Evolutionary conservation across 2,113 vertebrate species (phyloP).

Genomic region (Catagonus wagneri): DNA sequence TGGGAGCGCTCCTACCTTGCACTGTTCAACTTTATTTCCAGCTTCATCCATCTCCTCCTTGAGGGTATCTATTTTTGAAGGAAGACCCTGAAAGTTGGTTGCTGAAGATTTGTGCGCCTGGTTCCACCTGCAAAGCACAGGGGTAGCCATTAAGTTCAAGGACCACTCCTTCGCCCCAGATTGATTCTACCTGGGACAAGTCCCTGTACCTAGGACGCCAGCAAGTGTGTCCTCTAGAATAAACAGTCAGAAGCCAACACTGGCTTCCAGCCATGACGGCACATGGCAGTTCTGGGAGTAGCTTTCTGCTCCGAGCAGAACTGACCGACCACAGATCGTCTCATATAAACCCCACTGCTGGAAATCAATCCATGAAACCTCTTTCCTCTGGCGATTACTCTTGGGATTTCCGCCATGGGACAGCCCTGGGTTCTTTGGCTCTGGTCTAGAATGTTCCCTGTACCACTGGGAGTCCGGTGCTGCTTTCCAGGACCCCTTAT

Average conservation of each 20-base stretch:
- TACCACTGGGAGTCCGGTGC: neutral
- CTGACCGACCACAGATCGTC: too few species aligned
- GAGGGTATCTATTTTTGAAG: conserved; percentile 97
- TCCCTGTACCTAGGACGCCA: neutral
- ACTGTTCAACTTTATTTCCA: conserved; percentile 98
- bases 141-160: neutral
- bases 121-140: conserved; percentile 91
- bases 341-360: neutral
- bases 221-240: neutral
- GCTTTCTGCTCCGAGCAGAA: neutral
- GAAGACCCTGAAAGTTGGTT: conserved; percentile 97
- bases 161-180: neutral
- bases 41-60: conserved; percentile 99
- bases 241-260: neutral
- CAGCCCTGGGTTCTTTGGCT: neutral
- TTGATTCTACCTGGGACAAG: neutral
- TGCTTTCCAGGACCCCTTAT: neutral
- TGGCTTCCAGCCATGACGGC: neutral
- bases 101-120: conserved; percentile 99
- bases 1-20: conserved; percentile 91
- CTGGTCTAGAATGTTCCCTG: neutral
- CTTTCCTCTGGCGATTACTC: neutral
- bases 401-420: neutral
- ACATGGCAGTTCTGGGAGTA: rapidly evolving
- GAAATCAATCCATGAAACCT: rapidly evolving